Evolutionary conservation across 1,140 invertebrate genomes (phyloP), one percentile per base, ranked within the genome.

Genomic region (Nasonia vitripennis): DNA sequence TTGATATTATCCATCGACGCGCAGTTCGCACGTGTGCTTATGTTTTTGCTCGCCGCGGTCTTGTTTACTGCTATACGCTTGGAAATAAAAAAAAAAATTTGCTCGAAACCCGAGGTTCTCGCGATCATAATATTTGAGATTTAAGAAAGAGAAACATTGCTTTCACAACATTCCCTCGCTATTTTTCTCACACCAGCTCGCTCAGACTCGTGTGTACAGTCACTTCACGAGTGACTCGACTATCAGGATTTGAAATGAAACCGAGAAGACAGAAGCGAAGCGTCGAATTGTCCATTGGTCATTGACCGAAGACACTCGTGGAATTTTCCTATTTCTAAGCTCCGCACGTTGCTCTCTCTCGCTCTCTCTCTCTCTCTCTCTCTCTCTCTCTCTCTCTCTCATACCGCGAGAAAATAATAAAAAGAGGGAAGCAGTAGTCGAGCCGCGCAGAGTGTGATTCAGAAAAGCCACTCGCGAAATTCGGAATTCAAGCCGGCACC

Each of bases 251-350:
- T 9, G 11, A 71, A 71, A 71, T 71, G 12, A 71, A 71, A 31
- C 23, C 68, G 68, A 31, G 27, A 27, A 34, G 11, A 34, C 20
- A 71, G 68, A 71, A 20, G 9, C 37, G 34, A 75, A 45, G 14
- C 73, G 6, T 23, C 34, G 27, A 79, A 79, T 67, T 79, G 31
- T 67, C 11, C 78, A 67, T 14, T 80, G 78, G 78, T 80, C 78
- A 70, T 80, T 80, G 78, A 80, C 78, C 78, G 78, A 20, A 14
- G 5, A 41, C 10, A 10, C 6, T 17, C 12, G 67, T 80, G 78
- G 78, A 80, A 80, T 23, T 70, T 80, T 70, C 78, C 78, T 70
- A 80, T 20, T 67, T 62, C 48, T 62, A 62, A 27, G 31, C 77
- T 34, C 37, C 51, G 51, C 51, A 78, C 77, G 27, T 51, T 27